A percentile compares a stretch with the other conserved stretches of the same genome.
Evolutionary conservation across 2,113 vertebrate genomes (phyloP).

Genomic region (Lynx canadensis): DNA sequence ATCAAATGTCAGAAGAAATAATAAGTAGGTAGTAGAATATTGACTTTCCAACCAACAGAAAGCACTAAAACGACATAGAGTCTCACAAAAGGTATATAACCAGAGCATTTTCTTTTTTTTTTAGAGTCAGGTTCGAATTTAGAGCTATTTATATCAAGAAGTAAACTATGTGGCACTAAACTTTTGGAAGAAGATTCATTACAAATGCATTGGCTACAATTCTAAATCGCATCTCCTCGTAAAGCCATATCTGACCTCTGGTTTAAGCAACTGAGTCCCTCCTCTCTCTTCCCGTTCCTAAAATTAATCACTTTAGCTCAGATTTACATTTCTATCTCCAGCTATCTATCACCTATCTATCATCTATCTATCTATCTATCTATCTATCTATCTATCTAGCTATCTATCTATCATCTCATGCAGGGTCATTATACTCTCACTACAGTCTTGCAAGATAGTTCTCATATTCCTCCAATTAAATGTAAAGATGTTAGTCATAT

Average conservation of each 20-base stretch:
- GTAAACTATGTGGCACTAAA: background rate
- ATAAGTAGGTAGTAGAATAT: background rate
- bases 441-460: background rate
- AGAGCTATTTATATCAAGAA: background rate
- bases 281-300: background rate
- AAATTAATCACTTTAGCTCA: background rate
- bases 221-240: background rate
- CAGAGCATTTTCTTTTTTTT: background rate
- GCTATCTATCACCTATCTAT: background rate
- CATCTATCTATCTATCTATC: background rate
- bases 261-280: background rate
- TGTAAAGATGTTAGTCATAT: background rate
- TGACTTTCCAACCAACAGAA: background rate
- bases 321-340: background rate
- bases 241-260: background rate
- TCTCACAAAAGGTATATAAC: background rate
- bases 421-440: background rate
- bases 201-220: background rate
- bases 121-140: background rate
- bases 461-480: background rate
- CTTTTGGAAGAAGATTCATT: background rate
- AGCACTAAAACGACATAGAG: background rate
- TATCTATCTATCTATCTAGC: background rate
- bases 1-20: constrained; percentile 3
- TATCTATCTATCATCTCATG: background rate